A percentile compares a stretch with the other conserved stretches of the same genome.
phyloP scores from a whole-genome alignment of 2,797 vertebrate genomes.

The Loriculus beryllinus region DNA sequence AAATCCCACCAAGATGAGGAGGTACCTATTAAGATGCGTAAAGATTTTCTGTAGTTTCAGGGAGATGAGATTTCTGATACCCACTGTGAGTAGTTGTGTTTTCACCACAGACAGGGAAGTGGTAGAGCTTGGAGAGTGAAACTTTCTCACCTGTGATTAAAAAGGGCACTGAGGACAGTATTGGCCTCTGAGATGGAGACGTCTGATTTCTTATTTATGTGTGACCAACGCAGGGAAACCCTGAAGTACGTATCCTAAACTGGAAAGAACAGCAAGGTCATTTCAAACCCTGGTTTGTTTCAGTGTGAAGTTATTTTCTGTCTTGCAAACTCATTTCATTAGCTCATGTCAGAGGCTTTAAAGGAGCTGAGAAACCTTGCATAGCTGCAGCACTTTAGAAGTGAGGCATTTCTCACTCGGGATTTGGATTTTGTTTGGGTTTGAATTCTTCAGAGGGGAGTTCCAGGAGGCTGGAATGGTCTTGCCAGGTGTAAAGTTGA shows the following conservation, averaged over 20 bases:
- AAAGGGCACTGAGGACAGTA: not conserved
- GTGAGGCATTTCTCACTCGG: not conserved
- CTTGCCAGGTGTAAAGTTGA: not conserved
- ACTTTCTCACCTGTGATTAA: not conserved
- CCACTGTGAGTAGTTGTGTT: not conserved
- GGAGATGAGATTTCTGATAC: not conserved
- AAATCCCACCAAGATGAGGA: not conserved
- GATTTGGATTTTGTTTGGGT: not conserved
- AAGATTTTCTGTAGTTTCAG: not conserved
- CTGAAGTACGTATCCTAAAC: not conserved
- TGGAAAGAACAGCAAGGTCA: not conserved
- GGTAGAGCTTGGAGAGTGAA: not conserved
- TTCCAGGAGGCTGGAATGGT: not conserved
- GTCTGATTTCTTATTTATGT: not conserved
- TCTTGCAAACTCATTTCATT: not conserved
- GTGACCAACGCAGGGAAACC: not conserved
- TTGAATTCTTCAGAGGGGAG: not conserved
- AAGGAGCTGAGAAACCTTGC: not conserved
- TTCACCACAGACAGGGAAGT: not conserved
- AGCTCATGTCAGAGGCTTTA: not conserved
- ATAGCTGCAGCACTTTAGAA: not conserved
- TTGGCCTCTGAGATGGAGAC: not conserved
- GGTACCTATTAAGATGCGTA: not conserved
- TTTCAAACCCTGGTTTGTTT: not conserved
- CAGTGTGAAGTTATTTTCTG: not conserved